Percentiles rank a stretch among this genome's conserved stretches.
Evolutionary conservation across 2,888 invertebrate species (phyloP).

Genomic region (Pandemis cinnamomeana): DNA sequence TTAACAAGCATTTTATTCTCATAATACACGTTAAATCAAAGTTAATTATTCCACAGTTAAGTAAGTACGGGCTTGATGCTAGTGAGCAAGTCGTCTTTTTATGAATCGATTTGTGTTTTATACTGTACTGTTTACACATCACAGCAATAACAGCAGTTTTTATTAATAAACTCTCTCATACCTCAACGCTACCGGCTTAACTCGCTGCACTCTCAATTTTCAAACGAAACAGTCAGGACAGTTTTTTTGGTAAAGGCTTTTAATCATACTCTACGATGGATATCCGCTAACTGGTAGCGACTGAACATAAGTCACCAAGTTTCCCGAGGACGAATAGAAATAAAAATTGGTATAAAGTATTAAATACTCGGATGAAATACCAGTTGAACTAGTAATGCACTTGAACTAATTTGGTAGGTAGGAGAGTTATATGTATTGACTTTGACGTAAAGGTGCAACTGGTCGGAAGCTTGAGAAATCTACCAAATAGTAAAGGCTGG

Average conservation of each 20-base stretch:
- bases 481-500: too few relatives aligned
- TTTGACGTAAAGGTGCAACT: too few relatives aligned
- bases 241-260: conserved; percentile 25
- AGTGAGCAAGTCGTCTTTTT: too few relatives aligned
- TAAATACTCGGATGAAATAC: background rate
- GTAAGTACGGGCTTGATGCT: too few relatives aligned
- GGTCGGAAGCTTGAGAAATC: too few relatives aligned
- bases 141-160: background rate
- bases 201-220: conserved; percentile 28
- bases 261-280: conserved; percentile 28
- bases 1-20: too few relatives aligned
- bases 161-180: conserved; percentile 2
- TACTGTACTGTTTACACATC: too few relatives aligned
- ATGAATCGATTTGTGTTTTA: too few relatives aligned
- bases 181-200: background rate
- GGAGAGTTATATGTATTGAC: too few relatives aligned
- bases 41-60: background rate
- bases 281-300: conserved; percentile 16
- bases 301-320: background rate
- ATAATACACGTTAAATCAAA: too few relatives aligned
- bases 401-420: too few relatives aligned
- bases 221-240: conserved; percentile 24
- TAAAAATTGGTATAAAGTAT: background rate
- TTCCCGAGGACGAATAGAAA: background rate
- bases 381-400: too few relatives aligned